A percentile compares a stretch with the other conserved stretches of the same genome.
Evolutionary conservation across 2,888 invertebrate species (phyloP).

Genomic region (Punctoribates punctum): DNA sequence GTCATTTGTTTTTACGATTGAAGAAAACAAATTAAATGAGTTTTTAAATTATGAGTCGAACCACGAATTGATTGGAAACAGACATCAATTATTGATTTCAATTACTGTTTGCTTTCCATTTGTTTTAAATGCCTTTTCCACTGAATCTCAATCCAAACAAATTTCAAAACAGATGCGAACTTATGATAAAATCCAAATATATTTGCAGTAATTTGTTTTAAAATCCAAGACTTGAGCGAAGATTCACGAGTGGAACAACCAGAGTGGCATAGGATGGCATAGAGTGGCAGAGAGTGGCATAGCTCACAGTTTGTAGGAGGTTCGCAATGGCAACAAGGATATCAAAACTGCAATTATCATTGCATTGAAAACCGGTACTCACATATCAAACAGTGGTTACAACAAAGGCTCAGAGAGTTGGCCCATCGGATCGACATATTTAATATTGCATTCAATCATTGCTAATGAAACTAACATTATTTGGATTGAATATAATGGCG

Average conservation of each 20-base stretch:
- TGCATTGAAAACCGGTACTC: conserved; percentile 33
- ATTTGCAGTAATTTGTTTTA: not conserved
- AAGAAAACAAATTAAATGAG: conserved; percentile 24
- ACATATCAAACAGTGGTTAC: conserved; percentile 23
- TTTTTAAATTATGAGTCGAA: conserved; percentile 14
- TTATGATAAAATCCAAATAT: conserved; percentile 33
- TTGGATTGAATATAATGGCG: conserved; percentile 26
- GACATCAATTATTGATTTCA: not conserved
- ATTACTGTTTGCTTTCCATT: not conserved
- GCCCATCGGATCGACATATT: conserved; percentile 12
- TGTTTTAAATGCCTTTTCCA: not conserved
- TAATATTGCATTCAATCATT: conserved; percentile 37
- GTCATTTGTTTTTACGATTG: conserved; percentile 35
- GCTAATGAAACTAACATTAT: conserved; percentile 33
- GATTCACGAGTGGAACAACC: not conserved
- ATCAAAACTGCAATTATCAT: conserved; percentile 36
- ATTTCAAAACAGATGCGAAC: conserved; percentile 13
- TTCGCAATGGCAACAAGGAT: conserved; percentile 18
- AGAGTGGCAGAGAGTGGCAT: conserved; percentile 9
- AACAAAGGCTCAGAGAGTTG: conserved; percentile 15
- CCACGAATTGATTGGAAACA: conserved; percentile 16
- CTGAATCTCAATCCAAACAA: conserved; percentile 11
- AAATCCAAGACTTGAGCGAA: not conserved
- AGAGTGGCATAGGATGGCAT: not conserved
- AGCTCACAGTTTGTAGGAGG: conserved; percentile 35